These are phyloP conservation scores for Apeltes quadracus DNA, from an alignment of 2,113 vertebrate species.

Conservation along the genomic window DNA sequence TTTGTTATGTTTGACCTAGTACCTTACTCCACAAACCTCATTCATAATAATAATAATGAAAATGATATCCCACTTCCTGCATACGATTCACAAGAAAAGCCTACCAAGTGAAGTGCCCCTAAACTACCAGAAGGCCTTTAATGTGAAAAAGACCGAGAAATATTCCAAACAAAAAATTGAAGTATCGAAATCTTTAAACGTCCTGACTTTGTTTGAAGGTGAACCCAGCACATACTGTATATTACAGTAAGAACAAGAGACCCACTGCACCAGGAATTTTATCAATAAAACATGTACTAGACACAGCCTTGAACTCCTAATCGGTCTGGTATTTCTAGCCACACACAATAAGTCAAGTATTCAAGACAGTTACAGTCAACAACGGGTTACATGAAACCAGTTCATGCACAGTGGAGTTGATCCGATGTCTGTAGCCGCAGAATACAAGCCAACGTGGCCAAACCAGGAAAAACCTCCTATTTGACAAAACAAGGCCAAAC, in stretches of 20 bases:
- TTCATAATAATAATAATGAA: not conserved
- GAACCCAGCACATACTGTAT: not conserved
- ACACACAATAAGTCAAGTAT: constrained; percentile 45
- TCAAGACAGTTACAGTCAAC: constrained; percentile 51
- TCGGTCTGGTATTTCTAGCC: constrained; percentile 35
- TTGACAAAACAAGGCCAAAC: constrained; percentile 73
- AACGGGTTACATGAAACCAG: constrained; percentile 40
- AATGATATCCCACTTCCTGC: constrained; percentile 1
- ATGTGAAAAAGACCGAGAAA: constrained; percentile 27
- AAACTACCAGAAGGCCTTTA: constrained; percentile 12
- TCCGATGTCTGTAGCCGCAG: constrained; percentile 45
- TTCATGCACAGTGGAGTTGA: constrained; percentile 21
- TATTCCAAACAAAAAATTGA: not conserved
- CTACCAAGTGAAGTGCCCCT: not conserved
- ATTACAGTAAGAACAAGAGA: constrained; percentile 8
- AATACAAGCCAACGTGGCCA: constrained; percentile 50
- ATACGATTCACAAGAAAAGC: constrained; percentile 11
- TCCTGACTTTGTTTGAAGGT: not conserved
- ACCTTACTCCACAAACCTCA: not conserved
- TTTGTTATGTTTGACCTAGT: not conserved
- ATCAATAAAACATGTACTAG: constrained; percentile 17
- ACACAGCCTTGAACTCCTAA: constrained; percentile 51
- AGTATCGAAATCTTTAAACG: not conserved
- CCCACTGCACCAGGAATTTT: constrained; percentile 1
- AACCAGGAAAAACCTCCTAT: constrained; percentile 51